Evolutionary conservation across 2,113 vertebrate genomes (phyloP).

Genomic region (Arothron firmamentum): DNA sequence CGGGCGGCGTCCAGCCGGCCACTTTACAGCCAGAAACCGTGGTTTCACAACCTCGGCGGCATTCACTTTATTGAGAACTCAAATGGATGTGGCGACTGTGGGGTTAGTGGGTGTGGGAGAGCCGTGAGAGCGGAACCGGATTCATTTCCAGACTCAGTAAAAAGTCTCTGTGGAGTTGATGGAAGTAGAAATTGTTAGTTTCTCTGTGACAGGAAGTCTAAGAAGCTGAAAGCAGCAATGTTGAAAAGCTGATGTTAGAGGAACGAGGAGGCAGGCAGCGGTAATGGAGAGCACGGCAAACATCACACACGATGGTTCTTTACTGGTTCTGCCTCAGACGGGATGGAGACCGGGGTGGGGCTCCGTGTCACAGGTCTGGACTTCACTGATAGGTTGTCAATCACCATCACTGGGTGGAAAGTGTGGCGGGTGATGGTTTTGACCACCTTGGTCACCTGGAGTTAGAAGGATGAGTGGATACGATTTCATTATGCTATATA

Average conservation of each 20-base stretch:
- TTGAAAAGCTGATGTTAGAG: slow-evolving; percentile 15
- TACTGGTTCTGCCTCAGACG: slow-evolving; percentile 51
- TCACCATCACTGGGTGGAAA: slow-evolving; percentile 49
- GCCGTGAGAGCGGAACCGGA: neutral
- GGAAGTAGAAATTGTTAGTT: slow-evolving; percentile 13
- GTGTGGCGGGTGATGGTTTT: slow-evolving; percentile 67
- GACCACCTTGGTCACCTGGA: slow-evolving; percentile 66
- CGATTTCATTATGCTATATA: neutral
- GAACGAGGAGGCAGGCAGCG: neutral
- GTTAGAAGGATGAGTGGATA: slow-evolving; percentile 17
- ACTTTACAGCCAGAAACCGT: slow-evolving; percentile 52
- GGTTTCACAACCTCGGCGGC: slow-evolving; percentile 50
- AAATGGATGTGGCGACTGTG: slow-evolving; percentile 18
- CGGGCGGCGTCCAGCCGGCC: slow-evolving; percentile 39
- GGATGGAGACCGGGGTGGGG: slow-evolving; percentile 34
- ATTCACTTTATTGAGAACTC: slow-evolving; percentile 40
- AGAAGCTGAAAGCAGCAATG: neutral
- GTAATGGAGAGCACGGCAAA: slow-evolving; percentile 11
- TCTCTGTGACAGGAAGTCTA: neutral
- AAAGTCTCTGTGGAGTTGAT: neutral
- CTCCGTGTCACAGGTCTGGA: slow-evolving; percentile 43
- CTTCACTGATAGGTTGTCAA: slow-evolving; percentile 43
- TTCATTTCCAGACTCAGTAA: slow-evolving; percentile 23
- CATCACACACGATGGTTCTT: slow-evolving; percentile 38
- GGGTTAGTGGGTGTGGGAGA: slow-evolving; percentile 20